A percentile compares a stretch with the other conserved stretches of the same genome.
These are phyloP conservation scores for Lypha dubia DNA, from an alignment of 2,888 invertebrate species.

Conservation along the genomic window DNA sequence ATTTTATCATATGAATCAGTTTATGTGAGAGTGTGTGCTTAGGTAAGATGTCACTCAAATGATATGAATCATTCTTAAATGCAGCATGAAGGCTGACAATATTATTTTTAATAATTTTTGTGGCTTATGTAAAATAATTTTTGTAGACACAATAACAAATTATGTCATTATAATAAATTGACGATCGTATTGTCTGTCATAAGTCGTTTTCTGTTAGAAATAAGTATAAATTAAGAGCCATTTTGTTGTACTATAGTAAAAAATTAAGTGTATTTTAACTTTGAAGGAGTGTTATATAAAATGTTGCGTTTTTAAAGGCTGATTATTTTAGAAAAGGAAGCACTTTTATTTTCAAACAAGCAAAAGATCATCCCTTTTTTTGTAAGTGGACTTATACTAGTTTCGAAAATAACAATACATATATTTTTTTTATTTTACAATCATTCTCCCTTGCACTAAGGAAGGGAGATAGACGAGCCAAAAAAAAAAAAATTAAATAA, in stretches of 20 bases:
- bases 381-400: no score
- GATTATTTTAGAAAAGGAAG: no score
- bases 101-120: conserved; percentile 10
- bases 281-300: no score
- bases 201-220: no score
- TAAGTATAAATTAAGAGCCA: no score
- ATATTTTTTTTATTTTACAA: no score
- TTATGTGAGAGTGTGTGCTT: not conserved
- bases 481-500: not conserved
- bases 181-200: not conserved
- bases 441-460: not conserved
- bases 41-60: not conserved
- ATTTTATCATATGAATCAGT: conserved; percentile 16
- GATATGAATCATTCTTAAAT: conserved; percentile 63
- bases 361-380: not conserved
- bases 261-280: no score
- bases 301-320: no score
- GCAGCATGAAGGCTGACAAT: conserved; percentile 57
- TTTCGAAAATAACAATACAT: no score
- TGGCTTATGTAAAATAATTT: not conserved
- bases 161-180: not conserved
- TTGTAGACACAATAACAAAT: conserved; percentile 12
- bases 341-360: not conserved
- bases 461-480: not conserved
- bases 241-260: no score